phyloP scores from a whole-genome alignment of 2,113 vertebrate species.

The Zapornia atra region DNA sequence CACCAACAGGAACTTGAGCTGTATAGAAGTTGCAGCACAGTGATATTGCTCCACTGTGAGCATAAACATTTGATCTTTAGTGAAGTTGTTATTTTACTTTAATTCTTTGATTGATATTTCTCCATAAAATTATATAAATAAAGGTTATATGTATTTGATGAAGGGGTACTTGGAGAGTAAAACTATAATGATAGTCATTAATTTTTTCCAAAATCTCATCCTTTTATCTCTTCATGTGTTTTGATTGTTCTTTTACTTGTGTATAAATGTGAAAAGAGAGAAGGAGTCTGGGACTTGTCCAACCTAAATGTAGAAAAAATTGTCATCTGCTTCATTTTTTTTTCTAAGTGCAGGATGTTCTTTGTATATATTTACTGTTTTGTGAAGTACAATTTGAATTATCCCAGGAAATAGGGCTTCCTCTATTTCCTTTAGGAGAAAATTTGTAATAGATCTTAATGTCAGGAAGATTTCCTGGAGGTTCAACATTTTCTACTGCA shows the following conservation, averaged over 20 bases:
- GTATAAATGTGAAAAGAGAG: not conserved
- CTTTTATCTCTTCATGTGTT: not conserved
- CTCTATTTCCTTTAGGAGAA: conserved; percentile 45
- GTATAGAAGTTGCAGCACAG: not conserved
- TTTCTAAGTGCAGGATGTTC: conserved; percentile 48
- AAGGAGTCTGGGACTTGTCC: not conserved
- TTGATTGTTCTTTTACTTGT: not conserved
- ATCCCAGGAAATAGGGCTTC: conserved; percentile 52
- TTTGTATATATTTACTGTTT: conserved; percentile 63
- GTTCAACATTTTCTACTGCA: not conserved
- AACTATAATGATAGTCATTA: not conserved
- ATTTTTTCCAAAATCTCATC: not conserved
- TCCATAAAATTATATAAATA: not conserved
- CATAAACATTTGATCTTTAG: not conserved
- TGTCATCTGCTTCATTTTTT: conserved; percentile 20
- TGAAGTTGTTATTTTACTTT: not conserved
- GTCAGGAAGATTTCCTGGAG: conserved; percentile 56
- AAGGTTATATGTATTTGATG: not conserved
- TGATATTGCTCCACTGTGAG: not conserved
- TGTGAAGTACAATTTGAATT: conserved; percentile 47
- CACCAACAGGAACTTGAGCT: not conserved
- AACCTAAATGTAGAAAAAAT: conserved; percentile 12
- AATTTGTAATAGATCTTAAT: conserved; percentile 56
- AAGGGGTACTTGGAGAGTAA: not conserved
- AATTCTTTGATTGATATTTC: not conserved